These are phyloP conservation scores for Cheilinus undulatus DNA, from an alignment of 2,113 vertebrate species.

Conservation along the genomic window DNA sequence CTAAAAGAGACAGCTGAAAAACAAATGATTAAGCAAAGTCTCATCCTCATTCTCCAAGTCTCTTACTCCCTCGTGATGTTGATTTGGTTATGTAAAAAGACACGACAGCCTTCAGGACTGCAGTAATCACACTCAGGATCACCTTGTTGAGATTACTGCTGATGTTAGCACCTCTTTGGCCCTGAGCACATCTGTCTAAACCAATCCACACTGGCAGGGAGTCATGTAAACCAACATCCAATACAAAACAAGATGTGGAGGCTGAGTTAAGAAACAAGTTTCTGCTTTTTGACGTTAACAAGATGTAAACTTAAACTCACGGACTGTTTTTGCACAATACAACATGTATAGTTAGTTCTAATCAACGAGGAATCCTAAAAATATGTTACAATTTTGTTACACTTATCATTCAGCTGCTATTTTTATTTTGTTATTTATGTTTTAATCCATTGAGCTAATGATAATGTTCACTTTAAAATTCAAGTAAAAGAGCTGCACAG, in stretches of 20 bases:
- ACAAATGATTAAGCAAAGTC: slow-evolving; percentile 1
- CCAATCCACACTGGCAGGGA: slow-evolving; percentile 24
- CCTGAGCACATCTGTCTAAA: slow-evolving; percentile 40
- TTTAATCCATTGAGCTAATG: too few relatives aligned
- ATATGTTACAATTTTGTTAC: too few relatives aligned
- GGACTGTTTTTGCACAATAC: too few relatives aligned
- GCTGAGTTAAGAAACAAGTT: not conserved
- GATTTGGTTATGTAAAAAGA: not conserved
- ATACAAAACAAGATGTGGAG: not conserved
- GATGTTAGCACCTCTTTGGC: too few relatives aligned
- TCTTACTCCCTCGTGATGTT: not conserved
- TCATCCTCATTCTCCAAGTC: not conserved
- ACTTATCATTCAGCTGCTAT: too few relatives aligned
- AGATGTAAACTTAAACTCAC: too few relatives aligned
- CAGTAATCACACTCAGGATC: not conserved
- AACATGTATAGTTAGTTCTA: too few relatives aligned
- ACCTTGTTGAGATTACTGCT: slow-evolving; percentile 22
- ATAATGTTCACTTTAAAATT: too few relatives aligned
- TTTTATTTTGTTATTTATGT: too few relatives aligned
- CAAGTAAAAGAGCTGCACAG: too few relatives aligned
- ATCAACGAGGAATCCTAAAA: too few relatives aligned
- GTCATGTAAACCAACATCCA: not conserved
- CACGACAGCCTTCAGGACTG: not conserved
- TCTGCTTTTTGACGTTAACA: too few relatives aligned
- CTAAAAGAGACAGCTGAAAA: slow-evolving; percentile 2